Base-by-base conservation (phyloP, 2,113 vertebrate genomes). In the Anolis sagrei region DNA sequence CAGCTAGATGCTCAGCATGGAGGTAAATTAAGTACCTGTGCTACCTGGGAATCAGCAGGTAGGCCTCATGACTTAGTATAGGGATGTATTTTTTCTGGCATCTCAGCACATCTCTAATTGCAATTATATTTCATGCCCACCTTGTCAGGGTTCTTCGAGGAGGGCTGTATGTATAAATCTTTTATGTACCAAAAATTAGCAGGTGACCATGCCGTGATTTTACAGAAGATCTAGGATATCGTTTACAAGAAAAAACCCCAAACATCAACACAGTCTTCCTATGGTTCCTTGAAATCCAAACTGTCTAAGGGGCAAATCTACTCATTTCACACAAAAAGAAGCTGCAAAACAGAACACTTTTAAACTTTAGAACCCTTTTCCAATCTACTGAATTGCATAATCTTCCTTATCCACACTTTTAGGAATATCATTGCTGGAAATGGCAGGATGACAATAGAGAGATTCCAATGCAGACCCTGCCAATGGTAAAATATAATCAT, bases 21-120 rank as follows among this genome's bases (percentile, higher is more conserved):
- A 88, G 90, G 90, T 95, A 87, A 95, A 92, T 95, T 96, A 96
- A 97, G 93, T 92, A 90, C 83, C 93, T 88, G 69, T 64, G 49
- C 90, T 93, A 92, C 94, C 95, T 92, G 88, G 91, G 87, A 95
- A 94, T 89, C 95, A 95, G 95, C 92, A 90, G 95, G 95, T 91
- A 91, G 93, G 94, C 93, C 87, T 95, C 90, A 94, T 93, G 89
- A 95, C 93, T 93, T 94, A 93, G 92, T 90, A 87, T 87, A 81
- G 72, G 88, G 85, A 92, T 89, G 87, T 93, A 87, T 94, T 93
- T 94, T 85, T 96, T 94, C 86, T 92, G 85, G 89, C 84, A 93
- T 89, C 92, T 94, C 94, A 94, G 94, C 95, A 94, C 89, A 94
- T 94, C 89, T 93, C 89, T 96, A 95, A 97, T 96, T 94, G 94